Base-by-base conservation (phyloP, 2,797 vertebrate species). In the Podarcis siculus region DNA sequence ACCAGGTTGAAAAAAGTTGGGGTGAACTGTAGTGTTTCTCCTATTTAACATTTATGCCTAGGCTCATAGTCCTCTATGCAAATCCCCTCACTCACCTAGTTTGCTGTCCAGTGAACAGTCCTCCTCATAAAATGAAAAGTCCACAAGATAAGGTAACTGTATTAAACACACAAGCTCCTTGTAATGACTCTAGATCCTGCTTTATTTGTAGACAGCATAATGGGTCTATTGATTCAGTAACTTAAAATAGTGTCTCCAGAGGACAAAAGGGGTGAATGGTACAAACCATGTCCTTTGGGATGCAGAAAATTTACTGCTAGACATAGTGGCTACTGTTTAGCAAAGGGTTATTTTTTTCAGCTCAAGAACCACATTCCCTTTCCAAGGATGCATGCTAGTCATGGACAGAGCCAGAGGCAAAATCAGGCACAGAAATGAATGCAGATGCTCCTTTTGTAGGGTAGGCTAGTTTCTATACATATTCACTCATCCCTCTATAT, bases 201-300 rank as follows among this genome's bases (percentile, higher is more conserved):
- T 82, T 87, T 89, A 83, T 82, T 39, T 82, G 82, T 87, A 89
- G n/a, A 80, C 89, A 69, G 79, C 78, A 76, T 78, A 72, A 86
- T 61, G 45, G 79, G 91, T 85, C 66, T 86, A 86, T 78, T 61
- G 89, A 93, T 87, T 61, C 8, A 81, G 35, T 78, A 64, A 85
- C 89, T 94, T 89, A 92, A 87, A 76, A 91, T 78, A 73, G 85
- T 73, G 66, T 73, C 66, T 35, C 39, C 75, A 89, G 35, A 89
- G 85, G 66, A 86, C 66, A 83, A 64, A 37, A 67, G 35, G 42
- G 85, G 64, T 66, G 42, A 78, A 39, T n/a, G 39, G 64, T 61
- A 88, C 73, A 79, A 17, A 25, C 75, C 75, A 76, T 45, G 71
- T 32, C 0, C 37, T 89, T 87, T 79, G 87, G 89, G 89, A 91